These are phyloP conservation scores for Neosilurus hyrtlii DNA, from an alignment of 2,797 vertebrate genomes.

Conservation along the genomic window DNA sequence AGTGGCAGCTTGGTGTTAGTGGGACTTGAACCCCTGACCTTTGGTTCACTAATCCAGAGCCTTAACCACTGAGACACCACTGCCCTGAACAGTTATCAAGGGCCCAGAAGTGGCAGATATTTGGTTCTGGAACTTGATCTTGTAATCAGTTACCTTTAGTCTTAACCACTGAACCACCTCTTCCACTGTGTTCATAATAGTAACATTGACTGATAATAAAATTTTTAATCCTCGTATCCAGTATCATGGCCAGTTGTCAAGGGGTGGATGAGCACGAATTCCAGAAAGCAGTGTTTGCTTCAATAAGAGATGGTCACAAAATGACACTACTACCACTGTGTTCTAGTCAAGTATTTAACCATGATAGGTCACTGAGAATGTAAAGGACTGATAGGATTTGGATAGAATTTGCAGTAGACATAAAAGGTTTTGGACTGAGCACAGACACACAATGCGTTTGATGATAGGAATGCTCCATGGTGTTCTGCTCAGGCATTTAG, in stretches of 20 bases:
- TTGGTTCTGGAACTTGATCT: no score
- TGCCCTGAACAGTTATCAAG: no score
- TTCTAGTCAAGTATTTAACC: conserved; percentile 9
- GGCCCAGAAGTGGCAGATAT: no score
- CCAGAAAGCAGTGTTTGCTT: not conserved
- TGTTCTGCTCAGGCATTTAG: conserved; percentile 14
- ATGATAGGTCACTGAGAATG: not conserved
- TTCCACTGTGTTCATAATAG: no score
- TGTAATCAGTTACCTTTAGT: no score
- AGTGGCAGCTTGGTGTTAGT: no score
- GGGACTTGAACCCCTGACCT: no score
- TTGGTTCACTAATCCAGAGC: no score
- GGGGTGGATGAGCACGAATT: not conserved
- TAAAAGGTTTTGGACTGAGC: not conserved
- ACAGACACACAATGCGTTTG: not conserved
- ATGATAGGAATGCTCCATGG: not conserved
- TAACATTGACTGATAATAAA: not conserved
- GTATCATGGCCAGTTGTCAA: not conserved
- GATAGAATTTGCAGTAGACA: conserved; percentile 1
- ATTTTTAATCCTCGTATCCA: not conserved
- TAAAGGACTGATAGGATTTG: not conserved
- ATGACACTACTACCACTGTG: not conserved
- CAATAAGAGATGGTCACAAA: not conserved
- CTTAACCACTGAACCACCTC: no score
- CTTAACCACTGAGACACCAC: no score